Conservation (phyloP, 1,140 invertebrate genomes). For the Mylabris phalerata region DNA sequence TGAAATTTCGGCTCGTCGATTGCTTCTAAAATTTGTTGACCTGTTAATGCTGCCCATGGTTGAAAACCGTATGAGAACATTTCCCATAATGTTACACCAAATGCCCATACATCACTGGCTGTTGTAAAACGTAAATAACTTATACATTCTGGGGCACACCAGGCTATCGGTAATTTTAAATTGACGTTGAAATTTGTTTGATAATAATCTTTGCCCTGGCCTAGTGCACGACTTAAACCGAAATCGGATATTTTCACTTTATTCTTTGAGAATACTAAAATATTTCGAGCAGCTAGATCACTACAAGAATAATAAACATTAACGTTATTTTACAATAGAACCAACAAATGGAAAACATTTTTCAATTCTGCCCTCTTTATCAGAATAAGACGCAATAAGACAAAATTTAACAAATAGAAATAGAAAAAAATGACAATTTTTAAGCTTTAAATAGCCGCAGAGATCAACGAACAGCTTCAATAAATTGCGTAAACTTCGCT, state of each 20-base stretch:
- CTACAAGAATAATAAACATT: no score
- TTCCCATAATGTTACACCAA: constrained; percentile 97
- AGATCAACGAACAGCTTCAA: no score
- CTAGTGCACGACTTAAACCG: constrained; percentile 89
- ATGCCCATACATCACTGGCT: constrained; percentile 96
- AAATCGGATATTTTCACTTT: constrained; percentile 99
- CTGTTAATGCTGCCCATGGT: constrained; percentile 93
- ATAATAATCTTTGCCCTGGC: constrained; percentile 97
- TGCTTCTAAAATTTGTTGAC: constrained; percentile 91
- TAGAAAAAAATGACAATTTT: background rate
- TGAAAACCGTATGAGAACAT: constrained; percentile 98
- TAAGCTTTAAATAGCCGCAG: no score
- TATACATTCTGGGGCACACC: constrained; percentile 98
- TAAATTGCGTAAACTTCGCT: no score
- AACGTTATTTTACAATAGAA: no score
- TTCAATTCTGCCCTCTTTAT: no score
- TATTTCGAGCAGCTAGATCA: constrained; percentile 91
- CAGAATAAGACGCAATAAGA: no score
- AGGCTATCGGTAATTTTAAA: constrained; percentile 95
- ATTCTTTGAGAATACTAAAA: constrained; percentile 91
- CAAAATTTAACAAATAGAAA: no score
- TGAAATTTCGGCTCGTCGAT: constrained; percentile 91
- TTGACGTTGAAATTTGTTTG: constrained; percentile 98
- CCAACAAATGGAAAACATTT: no score
- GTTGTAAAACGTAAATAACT: constrained; percentile 94